Evolutionary conservation across 2,797 vertebrate species (phyloP).

Genomic region (Gobionotothen gibberifrons): DNA sequence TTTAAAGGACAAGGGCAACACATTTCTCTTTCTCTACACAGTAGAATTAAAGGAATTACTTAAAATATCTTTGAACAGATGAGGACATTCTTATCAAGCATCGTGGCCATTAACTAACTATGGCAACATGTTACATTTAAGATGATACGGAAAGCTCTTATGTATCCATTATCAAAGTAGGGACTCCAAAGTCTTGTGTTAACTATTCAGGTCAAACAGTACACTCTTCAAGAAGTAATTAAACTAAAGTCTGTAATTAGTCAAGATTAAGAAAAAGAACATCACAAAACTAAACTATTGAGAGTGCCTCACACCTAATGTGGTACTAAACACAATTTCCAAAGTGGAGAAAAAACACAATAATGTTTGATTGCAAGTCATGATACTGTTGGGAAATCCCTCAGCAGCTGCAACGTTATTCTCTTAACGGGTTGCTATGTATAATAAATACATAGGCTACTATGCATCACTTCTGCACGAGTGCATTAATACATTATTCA

Average conservation of each 20-base stretch:
- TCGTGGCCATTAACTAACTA: slow-evolving; percentile 61
- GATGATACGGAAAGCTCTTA: not conserved
- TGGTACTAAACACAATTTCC: slow-evolving; percentile 13
- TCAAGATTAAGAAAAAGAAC: not conserved
- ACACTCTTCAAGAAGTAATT: slow-evolving; percentile 3
- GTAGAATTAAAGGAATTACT: slow-evolving; percentile 66
- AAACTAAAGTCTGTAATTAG: not conserved
- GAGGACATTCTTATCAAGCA: slow-evolving; percentile 47
- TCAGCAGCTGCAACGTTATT: slow-evolving; percentile 34
- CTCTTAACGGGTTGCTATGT: slow-evolving; percentile 23
- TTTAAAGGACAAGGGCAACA: slow-evolving; percentile 34
- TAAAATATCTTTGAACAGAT: slow-evolving; percentile 54
- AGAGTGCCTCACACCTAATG: not conserved
- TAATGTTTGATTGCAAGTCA: not conserved
- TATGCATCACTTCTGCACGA: slow-evolving; percentile 47
- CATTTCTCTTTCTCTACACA: slow-evolving; percentile 24
- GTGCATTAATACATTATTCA: slow-evolving; percentile 49
- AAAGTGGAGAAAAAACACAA: slow-evolving; percentile 33
- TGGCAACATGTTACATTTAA: slow-evolving; percentile 15
- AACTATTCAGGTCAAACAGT: slow-evolving; percentile 15
- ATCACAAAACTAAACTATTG: not conserved
- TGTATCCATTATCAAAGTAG: not conserved
- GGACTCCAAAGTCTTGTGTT: not conserved
- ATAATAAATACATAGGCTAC: slow-evolving; percentile 50
- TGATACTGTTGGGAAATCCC: slow-evolving; percentile 38